Base-by-base conservation (phyloP, 1,140 invertebrate genomes). In the Copidosoma floridanum region DNA sequence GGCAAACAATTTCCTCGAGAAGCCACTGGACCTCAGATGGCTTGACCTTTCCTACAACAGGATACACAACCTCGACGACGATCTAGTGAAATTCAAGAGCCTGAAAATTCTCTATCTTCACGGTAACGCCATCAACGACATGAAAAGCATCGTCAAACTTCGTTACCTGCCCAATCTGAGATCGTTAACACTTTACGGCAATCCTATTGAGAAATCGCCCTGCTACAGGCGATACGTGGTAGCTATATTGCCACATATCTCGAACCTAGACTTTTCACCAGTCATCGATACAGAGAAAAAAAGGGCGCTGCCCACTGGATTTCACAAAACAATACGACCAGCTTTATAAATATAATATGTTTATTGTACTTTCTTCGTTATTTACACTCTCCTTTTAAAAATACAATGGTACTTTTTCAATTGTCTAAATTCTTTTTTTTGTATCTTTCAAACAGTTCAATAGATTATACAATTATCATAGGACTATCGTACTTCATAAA, bases 1-100 rank as follows among this genome's bases (percentile, higher is more conserved):
- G 3, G 65, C 74, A 0, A 69, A 76, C 0, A 66, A 68, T 5
- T 64, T 75, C 24, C 68, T 84, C 2, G 78, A 80, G 23, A 60
- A 75, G 32, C 80, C 83, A 0, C 38, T 54, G 0, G 61, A 72
- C 10, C 72, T 85, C 4, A 74, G 74, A 8, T 84, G 83, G 83
- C 58, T 84, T 2, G 82, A 84, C 71, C 73, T 84, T 14, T 83
- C 83, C 0, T 83, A 79, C 63, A 85, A 85, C 54, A 69, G 70
- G n/a, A 75, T 84, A 38, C 60, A 50, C 0, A 70, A 78, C 24
- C 78, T 85, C 16, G 74, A 78, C 27, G 72, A 80, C 8, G 75
- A 79, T 43, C 65, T 81, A n/a, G 44, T 55, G 0, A 59, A 72
- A 10, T 78, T 81, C 10, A 48, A 63, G 16, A 73, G 77, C 43